These are phyloP conservation scores for Planococcus citri DNA, from an alignment of 1,140 invertebrate species.

Conservation along the genomic window DNA sequence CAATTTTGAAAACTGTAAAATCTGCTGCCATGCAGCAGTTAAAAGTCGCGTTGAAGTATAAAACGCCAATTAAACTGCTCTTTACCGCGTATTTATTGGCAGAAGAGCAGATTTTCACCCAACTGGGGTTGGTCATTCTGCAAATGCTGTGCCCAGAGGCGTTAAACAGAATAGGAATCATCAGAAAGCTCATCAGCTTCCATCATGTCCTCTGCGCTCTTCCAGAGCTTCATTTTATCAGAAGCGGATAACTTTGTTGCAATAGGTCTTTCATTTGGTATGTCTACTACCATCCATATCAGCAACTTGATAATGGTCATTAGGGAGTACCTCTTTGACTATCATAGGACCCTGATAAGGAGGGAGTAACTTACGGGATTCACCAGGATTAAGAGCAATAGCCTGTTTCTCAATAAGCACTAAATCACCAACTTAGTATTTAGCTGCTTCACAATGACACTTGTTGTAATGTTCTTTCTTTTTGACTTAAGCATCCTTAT, in stretches of 20 bases:
- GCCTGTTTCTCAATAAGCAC: slow-evolving; percentile 21
- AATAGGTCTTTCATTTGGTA: background rate
- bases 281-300: slow-evolving; percentile 21
- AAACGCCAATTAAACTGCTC: no score
- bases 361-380: slow-evolving; percentile 18
- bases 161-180: background rate
- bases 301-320: slow-evolving; percentile 15
- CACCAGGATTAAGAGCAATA: background rate
- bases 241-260: background rate
- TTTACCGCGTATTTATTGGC: no score
- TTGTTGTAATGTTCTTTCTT: slow-evolving; percentile 14
- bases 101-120: no score
- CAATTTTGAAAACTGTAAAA: no score
- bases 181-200: background rate
- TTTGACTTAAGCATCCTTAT: background rate
- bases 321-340: slow-evolving; percentile 17
- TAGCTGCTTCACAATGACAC: background rate
- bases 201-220: no score
- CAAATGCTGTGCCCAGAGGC: background rate
- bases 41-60: no score
- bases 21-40: no score
- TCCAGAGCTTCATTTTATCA: background rate
- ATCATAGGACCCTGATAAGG: slow-evolving; percentile 23
- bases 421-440: slow-evolving; percentile 22
- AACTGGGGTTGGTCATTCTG: no score